phyloP scores from a whole-genome alignment of 2,888 invertebrate genomes.

The Cataglyphis livida region DNA sequence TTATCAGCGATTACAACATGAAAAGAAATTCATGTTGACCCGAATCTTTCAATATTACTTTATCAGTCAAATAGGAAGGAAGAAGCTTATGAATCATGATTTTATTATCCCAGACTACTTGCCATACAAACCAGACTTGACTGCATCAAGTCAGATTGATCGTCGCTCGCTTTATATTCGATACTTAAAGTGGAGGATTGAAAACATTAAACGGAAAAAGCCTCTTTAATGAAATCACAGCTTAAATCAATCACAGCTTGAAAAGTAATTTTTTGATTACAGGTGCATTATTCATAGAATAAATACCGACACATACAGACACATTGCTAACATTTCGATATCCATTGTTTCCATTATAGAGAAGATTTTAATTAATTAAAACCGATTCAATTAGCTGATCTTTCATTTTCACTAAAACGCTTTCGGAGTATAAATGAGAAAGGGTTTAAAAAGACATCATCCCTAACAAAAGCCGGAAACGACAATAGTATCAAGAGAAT shows the following conservation, averaged over 20 bases:
- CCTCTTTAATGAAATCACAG: not conserved
- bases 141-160: not conserved
- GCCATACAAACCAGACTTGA: not conserved
- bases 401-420: not conserved
- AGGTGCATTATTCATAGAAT: not conserved
- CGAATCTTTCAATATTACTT: conserved; percentile 22
- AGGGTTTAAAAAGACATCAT: not conserved
- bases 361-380: not conserved
- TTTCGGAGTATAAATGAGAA: not conserved
- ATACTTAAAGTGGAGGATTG: not conserved
- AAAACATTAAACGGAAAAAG: not conserved
- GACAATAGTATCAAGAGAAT: not conserved
- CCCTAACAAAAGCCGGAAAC: not conserved
- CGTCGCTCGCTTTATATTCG: not conserved
- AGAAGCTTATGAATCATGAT: conserved; percentile 7
- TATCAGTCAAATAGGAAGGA: not conserved
- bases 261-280: not conserved
- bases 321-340: not conserved
- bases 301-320: not conserved
- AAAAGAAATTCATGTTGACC: not conserved
- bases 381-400: conserved; percentile 11
- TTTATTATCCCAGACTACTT: not conserved
- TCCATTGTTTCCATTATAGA: not conserved
- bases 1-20: not conserved
- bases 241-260: not conserved